Percentiles rank a stretch among this genome's conserved stretches.
These are phyloP conservation scores for Actinostola sp. DNA, from an alignment of 92 coral and sea anemone genomes.

Conservation along the genomic window DNA sequence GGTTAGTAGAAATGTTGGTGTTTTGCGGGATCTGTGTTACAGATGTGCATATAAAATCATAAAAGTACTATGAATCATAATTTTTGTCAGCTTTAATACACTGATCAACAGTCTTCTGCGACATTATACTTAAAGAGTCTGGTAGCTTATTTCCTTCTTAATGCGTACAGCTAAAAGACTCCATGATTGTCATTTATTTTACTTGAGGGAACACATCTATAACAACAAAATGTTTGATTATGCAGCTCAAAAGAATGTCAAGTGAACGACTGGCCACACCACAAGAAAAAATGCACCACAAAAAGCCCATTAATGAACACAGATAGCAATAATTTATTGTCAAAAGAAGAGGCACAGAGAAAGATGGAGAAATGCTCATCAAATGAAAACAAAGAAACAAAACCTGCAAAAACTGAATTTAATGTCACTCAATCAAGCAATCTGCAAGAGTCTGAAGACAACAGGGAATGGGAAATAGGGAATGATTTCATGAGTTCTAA, in stretches of 20 bases:
- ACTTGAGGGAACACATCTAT: neutral
- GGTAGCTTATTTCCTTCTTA: no score
- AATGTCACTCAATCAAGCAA: neutral
- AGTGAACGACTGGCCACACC: slow-evolving; percentile 69
- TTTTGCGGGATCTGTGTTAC: neutral
- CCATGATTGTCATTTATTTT: neutral
- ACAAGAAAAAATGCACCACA: slow-evolving; percentile 51
- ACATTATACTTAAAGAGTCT: no score
- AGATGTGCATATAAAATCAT: neutral
- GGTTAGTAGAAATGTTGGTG: slow-evolving; percentile 52
- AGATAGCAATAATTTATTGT: neutral
- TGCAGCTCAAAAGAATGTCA: slow-evolving; percentile 78
- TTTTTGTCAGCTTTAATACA: neutral
- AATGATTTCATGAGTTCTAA: neutral
- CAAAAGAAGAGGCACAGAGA: neutral
- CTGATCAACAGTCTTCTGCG: no score
- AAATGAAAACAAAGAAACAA: neutral
- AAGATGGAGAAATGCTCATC: no score
- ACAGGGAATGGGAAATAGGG: neutral
- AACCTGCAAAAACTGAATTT: neutral
- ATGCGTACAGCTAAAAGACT: no score
- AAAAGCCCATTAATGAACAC: neutral
- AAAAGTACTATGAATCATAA: neutral
- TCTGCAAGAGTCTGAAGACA: neutral
- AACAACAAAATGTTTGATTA: neutral